A percentile compares a stretch with the other conserved stretches of the same genome.
Evolutionary conservation across 2,797 vertebrate genomes (phyloP).

Genomic region (Amphiprion clarkii): DNA sequence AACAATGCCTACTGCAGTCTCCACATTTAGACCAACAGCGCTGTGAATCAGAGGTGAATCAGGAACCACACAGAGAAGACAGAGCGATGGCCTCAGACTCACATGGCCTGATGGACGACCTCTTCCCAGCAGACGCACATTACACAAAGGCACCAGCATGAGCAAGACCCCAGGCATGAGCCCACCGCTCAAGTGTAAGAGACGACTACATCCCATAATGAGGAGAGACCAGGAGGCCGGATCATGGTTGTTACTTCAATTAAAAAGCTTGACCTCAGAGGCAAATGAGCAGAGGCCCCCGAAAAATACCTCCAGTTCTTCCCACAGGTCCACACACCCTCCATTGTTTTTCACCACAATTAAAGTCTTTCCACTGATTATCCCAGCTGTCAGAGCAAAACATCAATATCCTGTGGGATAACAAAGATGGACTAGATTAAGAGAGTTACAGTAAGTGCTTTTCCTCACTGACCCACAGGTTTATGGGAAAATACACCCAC

Average conservation of each 20-base stretch:
- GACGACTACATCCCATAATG: constrained; percentile 6
- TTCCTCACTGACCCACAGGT: constrained; percentile 10
- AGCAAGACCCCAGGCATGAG: constrained; percentile 49
- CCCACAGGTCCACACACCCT: constrained; percentile 40
- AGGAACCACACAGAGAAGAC: constrained; percentile 12
- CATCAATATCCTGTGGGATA: constrained; percentile 61
- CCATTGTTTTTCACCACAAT: constrained; percentile 56
- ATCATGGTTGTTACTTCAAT: constrained; percentile 15
- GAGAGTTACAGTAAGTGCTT: constrained; percentile 41
- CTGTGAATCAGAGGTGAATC: constrained; percentile 65
- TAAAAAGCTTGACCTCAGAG: constrained; percentile 26
- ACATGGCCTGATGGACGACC: constrained; percentile 38
- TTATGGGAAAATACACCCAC: constrained; percentile 26
- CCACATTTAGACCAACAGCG: neutral
- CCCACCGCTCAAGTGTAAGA: constrained; percentile 1
- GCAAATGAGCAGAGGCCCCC: constrained; percentile 10
- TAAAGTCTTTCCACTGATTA: constrained; percentile 54
- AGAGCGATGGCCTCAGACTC: constrained; percentile 24
- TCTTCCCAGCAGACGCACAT: constrained; percentile 32
- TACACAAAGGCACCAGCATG: constrained; percentile 53
- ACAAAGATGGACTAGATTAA: constrained; percentile 45
- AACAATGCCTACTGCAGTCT: neutral
- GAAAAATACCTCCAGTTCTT: constrained; percentile 22
- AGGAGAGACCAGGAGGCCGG: constrained; percentile 7
- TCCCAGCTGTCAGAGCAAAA: constrained; percentile 27